These are phyloP conservation scores for Pygocentrus nattereri DNA, from an alignment of 2,797 vertebrate genomes.

Conservation along the genomic window DNA sequence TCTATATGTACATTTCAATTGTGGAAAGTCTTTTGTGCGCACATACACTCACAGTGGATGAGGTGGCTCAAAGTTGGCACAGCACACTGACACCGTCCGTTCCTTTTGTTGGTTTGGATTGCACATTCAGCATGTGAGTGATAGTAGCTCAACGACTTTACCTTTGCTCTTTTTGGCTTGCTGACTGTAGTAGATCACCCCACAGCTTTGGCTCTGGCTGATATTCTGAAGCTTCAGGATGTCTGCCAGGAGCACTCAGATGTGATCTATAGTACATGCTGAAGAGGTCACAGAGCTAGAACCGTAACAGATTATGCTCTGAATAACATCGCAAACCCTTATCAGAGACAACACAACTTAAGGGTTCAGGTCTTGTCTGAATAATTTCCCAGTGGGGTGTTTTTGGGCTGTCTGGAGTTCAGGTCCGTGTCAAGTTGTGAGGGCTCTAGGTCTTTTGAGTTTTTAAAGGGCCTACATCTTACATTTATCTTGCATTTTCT, in stretches of 20 bases:
- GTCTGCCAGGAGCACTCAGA: neutral
- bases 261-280: slow-evolving; percentile 16
- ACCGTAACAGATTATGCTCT: neutral
- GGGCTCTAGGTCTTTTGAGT: neutral
- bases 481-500: too few species aligned
- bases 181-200: slow-evolving; percentile 7
- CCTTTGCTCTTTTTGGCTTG: slow-evolving; percentile 13
- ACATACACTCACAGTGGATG: neutral
- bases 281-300: slow-evolving; percentile 3
- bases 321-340: neutral
- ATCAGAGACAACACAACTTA: neutral
- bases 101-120: slow-evolving; percentile 1
- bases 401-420: neutral
- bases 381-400: neutral
- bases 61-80: neutral
- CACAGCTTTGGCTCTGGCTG: neutral
- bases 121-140: neutral
- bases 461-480: neutral
- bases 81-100: neutral
- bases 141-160: neutral
- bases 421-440: neutral
- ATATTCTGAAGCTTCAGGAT: slow-evolving; percentile 11
- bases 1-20: neutral
- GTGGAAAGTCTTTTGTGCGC: neutral
- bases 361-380: neutral